Conservation (phyloP, 2,888 invertebrate species). For the Hirtodrosophila histrioides region DNA sequence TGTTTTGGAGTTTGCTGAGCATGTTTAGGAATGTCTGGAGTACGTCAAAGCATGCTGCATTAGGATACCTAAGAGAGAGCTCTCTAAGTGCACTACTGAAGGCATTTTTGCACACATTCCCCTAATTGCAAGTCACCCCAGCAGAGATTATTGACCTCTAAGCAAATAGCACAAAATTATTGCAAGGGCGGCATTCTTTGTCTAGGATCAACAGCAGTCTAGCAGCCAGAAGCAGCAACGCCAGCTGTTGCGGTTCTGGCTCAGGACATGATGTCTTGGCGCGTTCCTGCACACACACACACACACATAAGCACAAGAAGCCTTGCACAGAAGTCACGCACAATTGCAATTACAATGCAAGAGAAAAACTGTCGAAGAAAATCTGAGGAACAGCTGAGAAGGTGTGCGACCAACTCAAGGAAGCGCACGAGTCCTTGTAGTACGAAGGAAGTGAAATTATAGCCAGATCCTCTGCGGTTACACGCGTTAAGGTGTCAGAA, state of each 20-base stretch:
- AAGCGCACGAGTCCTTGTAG: conserved; percentile 51
- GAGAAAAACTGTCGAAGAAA: conserved; percentile 47
- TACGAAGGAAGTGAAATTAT: conserved; percentile 51
- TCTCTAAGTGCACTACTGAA: conserved; percentile 6
- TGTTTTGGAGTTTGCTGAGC: neutral
- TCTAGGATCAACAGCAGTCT: conserved; percentile 22
- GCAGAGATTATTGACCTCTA: conserved; percentile 72
- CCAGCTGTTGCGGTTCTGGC: conserved; percentile 49
- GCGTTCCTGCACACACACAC: conserved; percentile 40
- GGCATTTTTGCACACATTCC: conserved; percentile 34
- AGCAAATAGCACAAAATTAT: conserved; percentile 51
- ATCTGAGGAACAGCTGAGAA: conserved; percentile 71
- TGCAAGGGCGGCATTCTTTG: conserved; percentile 56
- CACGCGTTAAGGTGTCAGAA: conserved; percentile 52
- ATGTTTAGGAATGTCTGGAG: neutral
- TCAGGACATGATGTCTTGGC: conserved; percentile 40
- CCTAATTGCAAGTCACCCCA: conserved; percentile 48
- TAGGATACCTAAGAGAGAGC: conserved; percentile 1
- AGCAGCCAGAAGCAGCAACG: conserved; percentile 39
- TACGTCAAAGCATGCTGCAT: neutral
- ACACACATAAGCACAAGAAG: conserved; percentile 4
- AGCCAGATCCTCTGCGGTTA: conserved; percentile 63
- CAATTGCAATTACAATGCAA: conserved; percentile 51
- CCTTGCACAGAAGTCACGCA: conserved; percentile 52
- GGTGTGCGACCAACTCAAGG: conserved; percentile 40